Percentiles rank a stretch among this genome's conserved stretches.
These are phyloP conservation scores for Fistularia tabacaria DNA, from an alignment of 2,797 vertebrate species.

Conservation along the genomic window DNA sequence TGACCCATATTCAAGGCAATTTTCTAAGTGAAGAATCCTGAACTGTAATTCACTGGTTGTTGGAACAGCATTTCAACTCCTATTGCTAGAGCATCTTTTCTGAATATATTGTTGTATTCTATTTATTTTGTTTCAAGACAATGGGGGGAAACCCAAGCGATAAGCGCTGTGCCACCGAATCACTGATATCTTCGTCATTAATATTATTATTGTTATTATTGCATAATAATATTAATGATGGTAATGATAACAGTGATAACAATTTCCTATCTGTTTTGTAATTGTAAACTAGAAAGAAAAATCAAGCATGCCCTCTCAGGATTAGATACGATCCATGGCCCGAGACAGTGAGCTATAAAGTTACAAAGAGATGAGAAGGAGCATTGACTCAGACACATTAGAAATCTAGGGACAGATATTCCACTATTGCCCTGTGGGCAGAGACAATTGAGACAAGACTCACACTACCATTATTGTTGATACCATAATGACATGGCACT, in stretches of 20 bases:
- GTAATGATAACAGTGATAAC: no score
- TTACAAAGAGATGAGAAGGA: slow-evolving; percentile 29
- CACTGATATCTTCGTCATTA: neutral
- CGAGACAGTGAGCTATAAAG: slow-evolving; percentile 26
- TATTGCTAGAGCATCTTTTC: no score
- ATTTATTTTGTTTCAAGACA: no score
- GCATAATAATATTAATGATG: no score
- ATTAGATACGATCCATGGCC: neutral
- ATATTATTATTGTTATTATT: neutral
- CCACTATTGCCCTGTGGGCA: slow-evolving; percentile 34
- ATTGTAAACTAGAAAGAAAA: neutral
- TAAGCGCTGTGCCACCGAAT: neutral
- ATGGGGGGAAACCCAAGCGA: neutral
- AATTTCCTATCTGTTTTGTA: neutral
- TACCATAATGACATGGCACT: slow-evolving; percentile 70
- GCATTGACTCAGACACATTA: slow-evolving; percentile 39
- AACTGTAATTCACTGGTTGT: no score
- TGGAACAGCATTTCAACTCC: no score
- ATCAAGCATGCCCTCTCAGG: neutral
- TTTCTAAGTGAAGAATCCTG: no score
- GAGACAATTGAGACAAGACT: slow-evolving; percentile 33
- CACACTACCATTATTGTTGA: slow-evolving; percentile 55
- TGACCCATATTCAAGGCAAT: no score
- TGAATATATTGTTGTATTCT: no score
- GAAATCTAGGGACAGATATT: slow-evolving; percentile 28